A percentile compares a stretch with the other conserved stretches of the same genome.
These are phyloP conservation scores for Ferdinandea cuprea DNA, from an alignment of 2,888 invertebrate genomes.

Conservation along the genomic window DNA sequence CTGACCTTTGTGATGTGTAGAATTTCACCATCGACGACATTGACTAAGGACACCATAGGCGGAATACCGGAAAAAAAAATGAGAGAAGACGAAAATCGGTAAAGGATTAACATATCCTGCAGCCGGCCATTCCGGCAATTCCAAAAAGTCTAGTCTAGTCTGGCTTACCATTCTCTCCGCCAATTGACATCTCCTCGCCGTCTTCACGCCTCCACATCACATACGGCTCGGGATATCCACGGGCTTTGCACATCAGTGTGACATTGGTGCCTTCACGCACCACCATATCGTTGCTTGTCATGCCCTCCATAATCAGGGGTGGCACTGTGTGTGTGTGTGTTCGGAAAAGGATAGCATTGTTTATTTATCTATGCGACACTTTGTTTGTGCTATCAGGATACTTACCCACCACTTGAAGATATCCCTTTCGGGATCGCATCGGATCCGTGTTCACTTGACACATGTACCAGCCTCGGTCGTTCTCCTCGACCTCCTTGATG, in stretches of 20 bases:
- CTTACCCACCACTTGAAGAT: constrained; percentile 95
- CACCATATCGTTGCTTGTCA: constrained; percentile 96
- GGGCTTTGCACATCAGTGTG: constrained; percentile 93
- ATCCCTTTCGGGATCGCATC: constrained; percentile 95
- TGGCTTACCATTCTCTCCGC: constrained; percentile 91
- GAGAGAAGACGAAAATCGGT: constrained; percentile 13
- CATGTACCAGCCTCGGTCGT: constrained; percentile 96
- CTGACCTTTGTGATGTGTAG: constrained; percentile 94
- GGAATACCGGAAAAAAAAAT: constrained; percentile 15
- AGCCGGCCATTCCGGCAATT: background rate
- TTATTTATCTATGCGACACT: constrained; percentile 21
- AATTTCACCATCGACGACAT: constrained; percentile 93
- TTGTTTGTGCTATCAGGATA: constrained; percentile 73
- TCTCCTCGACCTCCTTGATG: constrained; percentile 93
- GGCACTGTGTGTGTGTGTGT: constrained; percentile 89
- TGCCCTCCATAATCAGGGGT: constrained; percentile 93
- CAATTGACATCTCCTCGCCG: constrained; percentile 93
- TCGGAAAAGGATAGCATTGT: constrained; percentile 13
- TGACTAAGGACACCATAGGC: constrained; percentile 86
- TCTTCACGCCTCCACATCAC: constrained; percentile 97
- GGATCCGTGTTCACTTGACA: constrained; percentile 97
- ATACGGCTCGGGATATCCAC: constrained; percentile 94
- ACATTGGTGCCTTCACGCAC: constrained; percentile 95
- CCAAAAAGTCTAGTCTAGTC: constrained; percentile 1
- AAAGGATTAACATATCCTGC: constrained; percentile 44